Evolutionary conservation across 2,113 vertebrate species (phyloP).

Genomic region (Brachyhypopomus gauderio): DNA sequence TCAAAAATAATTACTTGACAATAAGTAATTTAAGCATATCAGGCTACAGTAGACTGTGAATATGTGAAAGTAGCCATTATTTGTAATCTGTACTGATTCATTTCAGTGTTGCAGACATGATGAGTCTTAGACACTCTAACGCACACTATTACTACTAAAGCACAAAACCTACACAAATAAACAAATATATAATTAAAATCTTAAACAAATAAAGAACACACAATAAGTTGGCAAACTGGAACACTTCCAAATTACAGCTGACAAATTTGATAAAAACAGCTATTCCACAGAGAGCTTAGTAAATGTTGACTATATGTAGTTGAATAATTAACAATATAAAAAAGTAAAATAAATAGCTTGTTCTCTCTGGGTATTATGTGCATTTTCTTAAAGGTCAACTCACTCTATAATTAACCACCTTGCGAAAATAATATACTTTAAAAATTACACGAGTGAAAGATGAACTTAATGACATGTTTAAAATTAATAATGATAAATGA

Average conservation of each 20-base stretch:
- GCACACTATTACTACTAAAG: constrained; percentile 25
- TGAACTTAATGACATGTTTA: constrained; percentile 3
- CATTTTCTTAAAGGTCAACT: not conserved
- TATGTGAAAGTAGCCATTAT: constrained; percentile 26
- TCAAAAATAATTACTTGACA: constrained; percentile 43
- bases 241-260: constrained; percentile 31
- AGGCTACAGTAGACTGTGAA: constrained; percentile 5
- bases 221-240: constrained; percentile 35
- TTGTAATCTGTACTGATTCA: not conserved
- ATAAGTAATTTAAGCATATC: constrained; percentile 8
- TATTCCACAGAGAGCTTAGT: not conserved
- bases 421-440: constrained; percentile 1
- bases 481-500: not conserved
- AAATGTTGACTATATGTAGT: not conserved
- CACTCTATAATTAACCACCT: constrained; percentile 1
- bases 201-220: constrained; percentile 14
- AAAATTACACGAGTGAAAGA: not conserved
- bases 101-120: constrained; percentile 1
- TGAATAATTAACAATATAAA: constrained; percentile 22
- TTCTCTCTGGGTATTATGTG: not conserved
- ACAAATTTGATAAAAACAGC: constrained; percentile 6
- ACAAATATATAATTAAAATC: not conserved
- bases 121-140: constrained; percentile 17
- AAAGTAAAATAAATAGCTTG: constrained; percentile 29
- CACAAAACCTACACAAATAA: constrained; percentile 25